phyloP scores from a whole-genome alignment of 2,797 vertebrate genomes.

The Pelodytes ibericus region DNA sequence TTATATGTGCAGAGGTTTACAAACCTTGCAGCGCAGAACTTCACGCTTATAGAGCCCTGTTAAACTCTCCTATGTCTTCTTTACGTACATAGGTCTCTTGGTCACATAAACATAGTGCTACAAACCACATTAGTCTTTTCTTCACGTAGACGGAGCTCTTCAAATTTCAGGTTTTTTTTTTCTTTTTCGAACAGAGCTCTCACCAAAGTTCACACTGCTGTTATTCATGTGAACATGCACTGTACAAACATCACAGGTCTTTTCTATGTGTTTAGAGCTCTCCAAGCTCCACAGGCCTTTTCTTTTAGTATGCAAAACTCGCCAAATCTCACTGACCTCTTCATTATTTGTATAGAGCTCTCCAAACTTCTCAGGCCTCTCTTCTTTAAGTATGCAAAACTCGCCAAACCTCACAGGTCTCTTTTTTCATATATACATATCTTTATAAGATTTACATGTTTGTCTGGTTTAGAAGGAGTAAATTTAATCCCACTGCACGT shows the following conservation, averaged over 20 bases:
- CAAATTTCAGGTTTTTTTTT: slow-evolving; percentile 1
- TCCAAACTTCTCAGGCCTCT: neutral
- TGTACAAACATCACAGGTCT: slow-evolving; percentile 10
- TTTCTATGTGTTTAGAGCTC: neutral
- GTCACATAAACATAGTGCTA: no score
- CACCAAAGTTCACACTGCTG: no score
- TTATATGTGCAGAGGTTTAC: neutral
- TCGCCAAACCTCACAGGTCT: neutral
- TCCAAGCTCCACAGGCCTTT: neutral
- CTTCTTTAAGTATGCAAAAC: neutral
- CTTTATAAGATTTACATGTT: no score
- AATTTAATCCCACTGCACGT: no score
- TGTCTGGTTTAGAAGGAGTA: no score
- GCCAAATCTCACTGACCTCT: neutral
- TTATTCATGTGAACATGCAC: no score
- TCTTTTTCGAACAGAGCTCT: neutral
- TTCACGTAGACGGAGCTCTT: neutral
- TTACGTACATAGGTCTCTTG: no score
- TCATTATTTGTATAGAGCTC: slow-evolving; percentile 1
- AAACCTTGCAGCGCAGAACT: neutral
- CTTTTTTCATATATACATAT: no score
- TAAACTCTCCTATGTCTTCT: no score
- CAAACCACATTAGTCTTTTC: neutral
- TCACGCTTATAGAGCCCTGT: no score
- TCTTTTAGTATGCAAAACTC: neutral